phyloP scores from a whole-genome alignment of 2,113 vertebrate species.

The Thamnaconus septentrionalis region DNA sequence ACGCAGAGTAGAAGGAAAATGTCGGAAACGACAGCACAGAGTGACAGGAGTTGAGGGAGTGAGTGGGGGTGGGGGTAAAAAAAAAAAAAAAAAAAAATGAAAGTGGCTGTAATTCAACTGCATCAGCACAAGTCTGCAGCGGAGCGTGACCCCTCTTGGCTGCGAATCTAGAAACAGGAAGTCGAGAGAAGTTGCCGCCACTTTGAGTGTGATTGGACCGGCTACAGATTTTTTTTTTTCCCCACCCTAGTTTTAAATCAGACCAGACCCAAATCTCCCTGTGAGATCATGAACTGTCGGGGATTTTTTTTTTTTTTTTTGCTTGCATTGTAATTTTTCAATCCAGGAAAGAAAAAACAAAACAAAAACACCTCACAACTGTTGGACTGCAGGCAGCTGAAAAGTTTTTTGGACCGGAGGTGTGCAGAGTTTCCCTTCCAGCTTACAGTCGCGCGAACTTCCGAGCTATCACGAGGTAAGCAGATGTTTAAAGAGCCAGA shows the following conservation, averaged over 20 bases:
- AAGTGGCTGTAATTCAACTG: constrained; percentile 41
- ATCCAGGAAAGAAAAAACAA: constrained; percentile 7
- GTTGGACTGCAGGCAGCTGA: constrained; percentile 26
- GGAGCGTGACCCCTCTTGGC: constrained; percentile 37
- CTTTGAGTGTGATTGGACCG: constrained; percentile 27
- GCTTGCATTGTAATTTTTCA: constrained; percentile 6
- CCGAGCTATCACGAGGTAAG: constrained; percentile 45
- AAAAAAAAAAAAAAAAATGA: constrained; percentile 4
- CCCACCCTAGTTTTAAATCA: neutral
- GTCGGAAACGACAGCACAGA: constrained; percentile 16
- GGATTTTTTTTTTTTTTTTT: neutral
- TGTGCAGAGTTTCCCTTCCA: constrained; percentile 9
- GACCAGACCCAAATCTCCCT: constrained; percentile 24
- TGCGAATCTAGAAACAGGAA: constrained; percentile 38
- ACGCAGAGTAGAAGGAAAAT: constrained; percentile 60
- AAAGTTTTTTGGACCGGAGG: constrained; percentile 18
- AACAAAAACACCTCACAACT: constrained; percentile 9
- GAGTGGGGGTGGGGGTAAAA: constrained; percentile 7
- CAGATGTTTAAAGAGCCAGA: constrained; percentile 50
- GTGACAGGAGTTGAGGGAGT: too few species aligned
- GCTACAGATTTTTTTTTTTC: neutral
- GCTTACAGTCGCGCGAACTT: constrained; percentile 37
- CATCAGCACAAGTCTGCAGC: constrained; percentile 56
- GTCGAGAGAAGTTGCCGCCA: constrained; percentile 24
- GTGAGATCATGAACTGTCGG: neutral